Conservation (phyloP, 2,113 vertebrate species). For the Hemiscyllium ocellatum region DNA sequence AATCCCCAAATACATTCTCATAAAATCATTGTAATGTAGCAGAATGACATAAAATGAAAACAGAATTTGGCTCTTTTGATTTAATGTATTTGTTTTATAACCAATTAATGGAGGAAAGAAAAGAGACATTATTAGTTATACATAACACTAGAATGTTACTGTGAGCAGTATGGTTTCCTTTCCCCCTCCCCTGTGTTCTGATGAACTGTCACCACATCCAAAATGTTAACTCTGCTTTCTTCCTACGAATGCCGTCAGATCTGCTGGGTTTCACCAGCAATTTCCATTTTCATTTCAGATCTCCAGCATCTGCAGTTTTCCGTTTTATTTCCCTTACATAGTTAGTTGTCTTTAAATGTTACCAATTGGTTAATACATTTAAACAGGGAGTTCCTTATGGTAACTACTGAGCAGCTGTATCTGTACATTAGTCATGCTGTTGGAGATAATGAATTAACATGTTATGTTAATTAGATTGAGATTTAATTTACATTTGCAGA, state of each 20-base stretch:
- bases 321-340: not conserved
- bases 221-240: too few species aligned
- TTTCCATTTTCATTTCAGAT: too few species aligned
- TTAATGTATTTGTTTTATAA: not conserved
- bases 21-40: not conserved
- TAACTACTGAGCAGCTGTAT: not conserved
- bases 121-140: not conserved
- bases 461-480: conserved; percentile 15
- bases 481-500: conserved; percentile 18
- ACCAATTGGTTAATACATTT: not conserved
- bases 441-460: not conserved
- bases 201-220: too few species aligned
- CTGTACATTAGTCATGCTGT: conserved; percentile 19
- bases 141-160: not conserved
- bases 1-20: not conserved
- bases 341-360: not conserved
- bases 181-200: too few species aligned
- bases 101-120: not conserved
- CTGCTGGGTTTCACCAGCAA: too few species aligned
- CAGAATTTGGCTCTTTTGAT: not conserved
- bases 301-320: too few species aligned
- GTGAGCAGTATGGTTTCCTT: not conserved
- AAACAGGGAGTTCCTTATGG: not conserved
- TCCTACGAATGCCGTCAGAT: too few species aligned
- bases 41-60: not conserved